These are phyloP conservation scores for Sakesphorus luctuosus DNA, from an alignment of 2,113 vertebrate genomes.

Conservation along the genomic window DNA sequence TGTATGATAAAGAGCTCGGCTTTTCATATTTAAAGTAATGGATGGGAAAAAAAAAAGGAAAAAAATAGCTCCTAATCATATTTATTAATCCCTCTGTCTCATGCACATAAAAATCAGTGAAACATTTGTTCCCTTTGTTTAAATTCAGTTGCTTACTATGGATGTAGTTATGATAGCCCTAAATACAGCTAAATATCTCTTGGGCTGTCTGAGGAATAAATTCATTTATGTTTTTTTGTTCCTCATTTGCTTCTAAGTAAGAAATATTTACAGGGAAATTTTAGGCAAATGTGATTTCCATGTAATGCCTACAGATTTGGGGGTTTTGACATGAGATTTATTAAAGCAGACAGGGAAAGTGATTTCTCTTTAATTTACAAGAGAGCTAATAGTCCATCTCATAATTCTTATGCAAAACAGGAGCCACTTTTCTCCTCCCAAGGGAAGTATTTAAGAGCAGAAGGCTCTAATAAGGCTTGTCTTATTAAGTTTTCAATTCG, in stretches of 20 bases:
- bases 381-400: conserved; percentile 13
- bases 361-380: conserved; percentile 49
- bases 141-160: not conserved
- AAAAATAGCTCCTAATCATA: not conserved
- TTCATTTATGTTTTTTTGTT: not conserved
- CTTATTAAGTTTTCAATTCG: conserved; percentile 4
- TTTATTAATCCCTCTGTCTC: not conserved
- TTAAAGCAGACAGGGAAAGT: conserved; percentile 23
- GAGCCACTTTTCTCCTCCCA: not conserved
- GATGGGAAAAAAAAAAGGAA: not conserved
- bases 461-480: not conserved
- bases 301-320: not conserved
- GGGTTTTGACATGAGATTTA: conserved; percentile 16
- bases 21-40: not conserved
- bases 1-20: not conserved
- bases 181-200: not conserved
- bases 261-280: conserved; percentile 4
- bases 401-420: conserved; percentile 56
- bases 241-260: not conserved
- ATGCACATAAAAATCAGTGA: not conserved
- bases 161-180: not conserved
- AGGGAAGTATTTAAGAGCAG: conserved; percentile 31
- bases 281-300: not conserved
- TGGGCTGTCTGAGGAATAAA: not conserved
- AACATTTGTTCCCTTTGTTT: conserved; percentile 17